phyloP scores from a whole-genome alignment of 2,113 vertebrate species.

The Rynchops niger region DNA sequence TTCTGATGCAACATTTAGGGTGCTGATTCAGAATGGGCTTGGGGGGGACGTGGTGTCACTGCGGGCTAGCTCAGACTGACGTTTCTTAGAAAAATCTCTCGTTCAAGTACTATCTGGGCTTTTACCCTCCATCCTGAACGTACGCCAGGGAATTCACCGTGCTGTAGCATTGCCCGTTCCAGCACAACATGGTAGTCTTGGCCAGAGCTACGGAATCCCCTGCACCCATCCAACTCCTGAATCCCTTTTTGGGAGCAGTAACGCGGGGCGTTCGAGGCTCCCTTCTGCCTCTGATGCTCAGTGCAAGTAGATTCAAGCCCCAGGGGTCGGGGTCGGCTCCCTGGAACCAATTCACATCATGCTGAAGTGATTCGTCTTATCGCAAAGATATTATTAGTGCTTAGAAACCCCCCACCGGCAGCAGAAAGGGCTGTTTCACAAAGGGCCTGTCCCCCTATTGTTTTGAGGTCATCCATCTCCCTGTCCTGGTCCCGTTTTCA shows the following conservation, averaged over 20 bases:
- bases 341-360: not conserved
- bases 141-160: not conserved
- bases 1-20: constrained; percentile 1
- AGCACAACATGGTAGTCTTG: not conserved
- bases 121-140: not conserved
- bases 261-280: not conserved
- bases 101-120: not conserved
- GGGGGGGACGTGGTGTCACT: not conserved
- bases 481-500: constrained; percentile 19
- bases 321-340: not conserved
- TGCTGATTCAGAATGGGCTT: not conserved
- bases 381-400: not conserved
- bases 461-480: constrained; percentile 43
- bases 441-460: constrained; percentile 2
- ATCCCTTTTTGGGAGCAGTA: not conserved
- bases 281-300: not conserved
- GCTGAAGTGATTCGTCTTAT: not conserved
- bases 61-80: not conserved
- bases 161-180: not conserved
- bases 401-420: not conserved
- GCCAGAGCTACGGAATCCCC: not conserved
- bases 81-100: not conserved
- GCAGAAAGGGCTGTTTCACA: constrained; percentile 3
- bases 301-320: not conserved
- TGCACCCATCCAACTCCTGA: not conserved